These are phyloP conservation scores for Baryphthengus martii DNA, from an alignment of 2,113 vertebrate genomes.

Conservation along the genomic window DNA sequence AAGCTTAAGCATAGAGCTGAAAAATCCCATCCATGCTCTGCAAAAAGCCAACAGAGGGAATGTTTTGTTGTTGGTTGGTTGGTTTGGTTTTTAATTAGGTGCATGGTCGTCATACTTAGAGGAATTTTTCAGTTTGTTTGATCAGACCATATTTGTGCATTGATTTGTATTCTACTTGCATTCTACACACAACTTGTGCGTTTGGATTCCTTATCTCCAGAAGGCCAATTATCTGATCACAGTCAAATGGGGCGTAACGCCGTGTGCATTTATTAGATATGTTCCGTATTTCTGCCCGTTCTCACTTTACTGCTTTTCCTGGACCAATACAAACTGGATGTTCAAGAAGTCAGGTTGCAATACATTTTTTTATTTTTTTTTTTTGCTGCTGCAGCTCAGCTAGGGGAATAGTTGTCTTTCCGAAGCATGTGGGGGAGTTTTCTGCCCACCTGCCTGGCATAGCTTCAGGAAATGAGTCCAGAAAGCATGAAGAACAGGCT, in stretches of 20 bases:
- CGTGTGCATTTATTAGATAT: not conserved
- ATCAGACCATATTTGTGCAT: not conserved
- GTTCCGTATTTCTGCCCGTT: not conserved
- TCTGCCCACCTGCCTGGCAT: not conserved
- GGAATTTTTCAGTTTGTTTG: not conserved
- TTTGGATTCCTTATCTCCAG: not conserved
- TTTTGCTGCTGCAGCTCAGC: not conserved
- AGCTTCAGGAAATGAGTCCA: not conserved
- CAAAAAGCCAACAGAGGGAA: not conserved
- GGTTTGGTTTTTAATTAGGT: not conserved
- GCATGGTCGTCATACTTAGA: not conserved
- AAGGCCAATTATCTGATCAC: not conserved
- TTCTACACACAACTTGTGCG: too few species aligned
- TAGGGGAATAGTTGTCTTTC: not conserved
- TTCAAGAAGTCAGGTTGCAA: not conserved
- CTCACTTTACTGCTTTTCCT: not conserved
- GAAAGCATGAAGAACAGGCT: not conserved
- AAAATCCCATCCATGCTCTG: not conserved
- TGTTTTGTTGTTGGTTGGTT: not conserved
- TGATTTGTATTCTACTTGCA: not conserved
- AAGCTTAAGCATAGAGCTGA: not conserved
- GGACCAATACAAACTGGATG: not conserved
- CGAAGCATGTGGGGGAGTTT: conserved; percentile 9
- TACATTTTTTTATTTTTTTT: not conserved
- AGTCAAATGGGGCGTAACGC: not conserved